Conservation (phyloP, 1,140 invertebrate genomes). For the Ctenoplectra terminalis region DNA sequence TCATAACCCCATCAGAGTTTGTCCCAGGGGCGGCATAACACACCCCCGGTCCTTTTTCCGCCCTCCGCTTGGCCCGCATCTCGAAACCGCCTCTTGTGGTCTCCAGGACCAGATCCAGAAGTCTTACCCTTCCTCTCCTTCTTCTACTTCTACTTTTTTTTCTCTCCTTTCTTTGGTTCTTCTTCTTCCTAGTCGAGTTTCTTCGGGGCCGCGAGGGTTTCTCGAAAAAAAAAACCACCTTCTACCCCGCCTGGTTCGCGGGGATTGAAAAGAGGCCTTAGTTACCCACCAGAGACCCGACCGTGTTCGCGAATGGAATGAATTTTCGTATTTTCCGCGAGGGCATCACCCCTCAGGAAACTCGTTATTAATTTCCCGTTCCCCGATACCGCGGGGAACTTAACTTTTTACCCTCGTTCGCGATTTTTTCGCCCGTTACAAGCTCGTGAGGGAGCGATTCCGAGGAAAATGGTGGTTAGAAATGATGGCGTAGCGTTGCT, state of each 20-base stretch:
- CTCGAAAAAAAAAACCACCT: constrained; percentile 12
- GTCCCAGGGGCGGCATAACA: constrained; percentile 80
- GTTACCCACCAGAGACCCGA: constrained; percentile 65
- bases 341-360: constrained; percentile 11
- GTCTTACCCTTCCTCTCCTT: constrained; percentile 14
- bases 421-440: constrained; percentile 15
- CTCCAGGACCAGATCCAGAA: constrained; percentile 41
- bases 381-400: not conserved
- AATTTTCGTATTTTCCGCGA: constrained; percentile 49
- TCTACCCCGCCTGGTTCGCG: constrained; percentile 34
- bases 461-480: not conserved
- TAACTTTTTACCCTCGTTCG: constrained; percentile 33
- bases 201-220: not conserved
- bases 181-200: not conserved
- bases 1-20: constrained; percentile 82
- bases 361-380: constrained; percentile 62
- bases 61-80: constrained; percentile 46
- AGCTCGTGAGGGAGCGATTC: not conserved
- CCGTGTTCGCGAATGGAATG: constrained; percentile 47
- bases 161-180: constrained; percentile 23
- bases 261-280: constrained; percentile 68
- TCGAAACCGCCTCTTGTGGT: constrained; percentile 71
- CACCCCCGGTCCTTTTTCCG: constrained; percentile 52
- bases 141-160: not conserved
- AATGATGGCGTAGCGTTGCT: not conserved